Evolutionary conservation across 2,113 vertebrate genomes (phyloP).

Genomic region (Corvus hawaiiensis): DNA sequence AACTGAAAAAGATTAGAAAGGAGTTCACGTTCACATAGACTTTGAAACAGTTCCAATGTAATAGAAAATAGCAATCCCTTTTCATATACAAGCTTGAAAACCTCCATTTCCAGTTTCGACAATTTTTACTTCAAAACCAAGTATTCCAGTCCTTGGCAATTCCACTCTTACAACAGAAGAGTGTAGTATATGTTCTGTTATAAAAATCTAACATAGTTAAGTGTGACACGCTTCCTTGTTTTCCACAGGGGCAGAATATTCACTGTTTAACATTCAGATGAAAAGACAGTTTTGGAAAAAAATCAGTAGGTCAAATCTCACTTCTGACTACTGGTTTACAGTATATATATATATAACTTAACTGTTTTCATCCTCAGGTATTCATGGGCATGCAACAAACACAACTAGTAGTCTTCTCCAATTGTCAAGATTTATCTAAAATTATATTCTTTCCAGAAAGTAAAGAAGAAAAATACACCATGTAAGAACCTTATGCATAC

Average conservation of each 20-base stretch:
- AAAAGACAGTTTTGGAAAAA: not conserved
- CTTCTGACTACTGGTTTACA: not conserved
- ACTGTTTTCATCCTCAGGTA: not conserved
- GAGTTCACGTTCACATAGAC: not conserved
- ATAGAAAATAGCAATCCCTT: not conserved
- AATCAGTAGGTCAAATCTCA: not conserved
- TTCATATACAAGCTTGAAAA: not conserved
- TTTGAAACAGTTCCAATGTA: not conserved
- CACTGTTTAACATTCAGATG: not conserved
- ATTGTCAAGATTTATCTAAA: not conserved
- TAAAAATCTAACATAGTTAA: not conserved
- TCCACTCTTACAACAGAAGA: not conserved
- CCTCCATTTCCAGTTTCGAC: not conserved
- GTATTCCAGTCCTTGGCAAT: not conserved
- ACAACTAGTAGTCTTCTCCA: not conserved
- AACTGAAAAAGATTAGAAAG: not conserved
- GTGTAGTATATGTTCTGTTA: not conserved
- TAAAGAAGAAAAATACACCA: not conserved
- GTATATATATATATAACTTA: not conserved
- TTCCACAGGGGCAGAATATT: not conserved
- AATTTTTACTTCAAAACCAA: not conserved
- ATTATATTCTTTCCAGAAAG: not conserved
- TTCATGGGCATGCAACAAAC: not conserved
- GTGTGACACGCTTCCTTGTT: not conserved
- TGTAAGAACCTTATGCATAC: not conserved